These are phyloP conservation scores for Beris morrisii DNA, from an alignment of 2,888 invertebrate species.

Conservation along the genomic window DNA sequence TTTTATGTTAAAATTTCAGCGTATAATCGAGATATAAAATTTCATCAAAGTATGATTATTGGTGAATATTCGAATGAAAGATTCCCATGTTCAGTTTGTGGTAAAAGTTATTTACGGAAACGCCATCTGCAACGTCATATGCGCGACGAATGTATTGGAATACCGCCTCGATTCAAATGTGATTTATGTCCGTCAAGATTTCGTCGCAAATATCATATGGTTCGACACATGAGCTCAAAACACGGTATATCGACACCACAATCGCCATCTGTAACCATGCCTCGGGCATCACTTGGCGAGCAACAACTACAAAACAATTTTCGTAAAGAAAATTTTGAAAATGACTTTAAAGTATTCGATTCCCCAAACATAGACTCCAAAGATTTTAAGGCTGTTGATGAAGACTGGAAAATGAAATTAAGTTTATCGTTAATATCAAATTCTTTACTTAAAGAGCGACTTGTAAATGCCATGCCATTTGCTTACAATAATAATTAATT, in stretches of 20 bases:
- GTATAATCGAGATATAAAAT: constrained; percentile 16
- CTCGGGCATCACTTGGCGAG: constrained; percentile 43
- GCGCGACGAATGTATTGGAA: constrained; percentile 59
- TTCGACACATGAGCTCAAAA: constrained; percentile 57
- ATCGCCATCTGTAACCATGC: constrained; percentile 39
- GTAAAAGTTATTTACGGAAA: constrained; percentile 63
- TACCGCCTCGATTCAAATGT: constrained; percentile 59
- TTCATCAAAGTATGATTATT: constrained; percentile 31
- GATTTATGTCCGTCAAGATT: constrained; percentile 58
- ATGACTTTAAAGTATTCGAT: constrained; percentile 34
- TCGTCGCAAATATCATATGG: constrained; percentile 59
- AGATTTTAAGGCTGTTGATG: constrained; percentile 39
- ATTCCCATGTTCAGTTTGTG: constrained; percentile 61
- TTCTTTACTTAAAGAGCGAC: constrained; percentile 54
- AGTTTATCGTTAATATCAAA: constrained; percentile 55
- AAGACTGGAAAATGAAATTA: constrained; percentile 56
- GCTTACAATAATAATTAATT: constrained; percentile 54
- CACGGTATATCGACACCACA: constrained; percentile 51
- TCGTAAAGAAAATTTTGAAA: constrained; percentile 45
- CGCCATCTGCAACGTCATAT: constrained; percentile 64
- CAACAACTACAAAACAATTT: neutral
- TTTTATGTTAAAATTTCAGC: constrained; percentile 10
- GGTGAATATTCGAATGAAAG: constrained; percentile 49
- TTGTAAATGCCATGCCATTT: constrained; percentile 55
- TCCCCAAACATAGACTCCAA: neutral